Base-by-base conservation (phyloP, 2,888 invertebrate genomes). In the Omphaloscelis lunosa region DNA sequence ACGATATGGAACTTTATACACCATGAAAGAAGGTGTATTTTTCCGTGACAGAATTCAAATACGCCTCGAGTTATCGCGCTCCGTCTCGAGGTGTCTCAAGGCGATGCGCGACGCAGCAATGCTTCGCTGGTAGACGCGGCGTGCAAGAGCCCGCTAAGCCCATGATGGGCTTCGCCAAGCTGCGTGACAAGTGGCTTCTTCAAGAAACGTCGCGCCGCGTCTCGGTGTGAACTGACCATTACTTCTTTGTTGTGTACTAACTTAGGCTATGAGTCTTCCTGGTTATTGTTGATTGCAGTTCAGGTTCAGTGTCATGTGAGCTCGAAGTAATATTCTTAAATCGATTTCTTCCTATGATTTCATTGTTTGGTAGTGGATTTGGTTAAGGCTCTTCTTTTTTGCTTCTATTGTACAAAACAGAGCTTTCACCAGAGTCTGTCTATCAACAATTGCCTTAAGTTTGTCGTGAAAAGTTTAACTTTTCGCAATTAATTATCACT, bases 281-380 rank as follows among this genome's bases (percentile, higher is more conserved):
- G 63, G 68, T 75, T 69, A 72, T 83, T 75, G 68, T 75, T 45
- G 70, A 58, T 69, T 41, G 41, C 12, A 71, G 71, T 83, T 72
- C 66, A 83, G 62, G 79, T 70, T 69, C 73, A 74, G 29, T 59
- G 74, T 39, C 66, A 77, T 53, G 41, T 34, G 5, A 45, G 59
- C 15, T 71, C 29, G 20, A 63, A 27, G 51, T 34, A 23, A 29
- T 45, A 3, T 67, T 34, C 15, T 27, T 15, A 62, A 11, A 27
- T 75, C n/a, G 29, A 53, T 34, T 72, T 41, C 51, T 29, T 12
- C 27, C 27, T 51, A 23, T 9, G 27, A 20, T 11, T n/a, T 51
- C 9, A 23, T 11, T 41, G 29, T 17, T 71, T 29, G 23, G 15
- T 23, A 17, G 6, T 56, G 2, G 3, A 20, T 23, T 74, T 34